These are phyloP conservation scores for Chromis chromis DNA, from an alignment of 2,797 vertebrate genomes.

Conservation along the genomic window DNA sequence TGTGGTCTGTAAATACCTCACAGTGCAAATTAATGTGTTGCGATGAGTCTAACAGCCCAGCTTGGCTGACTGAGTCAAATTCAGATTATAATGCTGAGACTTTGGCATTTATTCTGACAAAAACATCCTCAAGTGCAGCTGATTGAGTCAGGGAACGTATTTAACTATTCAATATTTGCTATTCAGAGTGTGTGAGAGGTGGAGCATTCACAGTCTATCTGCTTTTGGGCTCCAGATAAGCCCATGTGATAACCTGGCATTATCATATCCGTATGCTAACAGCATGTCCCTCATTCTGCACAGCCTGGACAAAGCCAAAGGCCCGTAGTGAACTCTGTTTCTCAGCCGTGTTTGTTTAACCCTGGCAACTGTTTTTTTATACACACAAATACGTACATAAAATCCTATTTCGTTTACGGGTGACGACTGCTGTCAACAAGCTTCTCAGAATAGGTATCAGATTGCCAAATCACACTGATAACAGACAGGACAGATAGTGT, in stretches of 20 bases:
- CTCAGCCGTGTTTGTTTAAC: slow-evolving; percentile 37
- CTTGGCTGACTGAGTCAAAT: background rate
- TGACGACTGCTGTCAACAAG: background rate
- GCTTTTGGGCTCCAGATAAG: slow-evolving; percentile 52
- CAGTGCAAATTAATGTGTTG: slow-evolving; percentile 31
- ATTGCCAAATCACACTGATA: slow-evolving; percentile 42
- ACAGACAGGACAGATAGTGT: background rate
- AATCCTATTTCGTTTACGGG: slow-evolving; percentile 26
- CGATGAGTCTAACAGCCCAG: slow-evolving; percentile 19
- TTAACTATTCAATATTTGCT: slow-evolving; percentile 55
- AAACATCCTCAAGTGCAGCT: background rate
- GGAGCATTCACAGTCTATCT: slow-evolving; percentile 22
- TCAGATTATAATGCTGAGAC: background rate
- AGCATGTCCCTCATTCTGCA: slow-evolving; percentile 16
- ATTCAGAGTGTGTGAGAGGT: slow-evolving; percentile 17
- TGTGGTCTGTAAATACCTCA: slow-evolving; percentile 38
- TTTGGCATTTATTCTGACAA: background rate
- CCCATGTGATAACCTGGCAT: slow-evolving; percentile 12
- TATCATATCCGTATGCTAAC: slow-evolving; percentile 55
- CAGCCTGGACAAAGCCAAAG: slow-evolving; percentile 30
- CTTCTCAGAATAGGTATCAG: slow-evolving; percentile 21
- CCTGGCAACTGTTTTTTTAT: slow-evolving; percentile 19
- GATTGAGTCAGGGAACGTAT: slow-evolving; percentile 9
- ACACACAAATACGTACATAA: background rate
- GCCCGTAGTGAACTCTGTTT: slow-evolving; percentile 34